Evolutionary conservation across 1,140 invertebrate species (phyloP).

Genomic region (Paraescarpia echinospica): DNA sequence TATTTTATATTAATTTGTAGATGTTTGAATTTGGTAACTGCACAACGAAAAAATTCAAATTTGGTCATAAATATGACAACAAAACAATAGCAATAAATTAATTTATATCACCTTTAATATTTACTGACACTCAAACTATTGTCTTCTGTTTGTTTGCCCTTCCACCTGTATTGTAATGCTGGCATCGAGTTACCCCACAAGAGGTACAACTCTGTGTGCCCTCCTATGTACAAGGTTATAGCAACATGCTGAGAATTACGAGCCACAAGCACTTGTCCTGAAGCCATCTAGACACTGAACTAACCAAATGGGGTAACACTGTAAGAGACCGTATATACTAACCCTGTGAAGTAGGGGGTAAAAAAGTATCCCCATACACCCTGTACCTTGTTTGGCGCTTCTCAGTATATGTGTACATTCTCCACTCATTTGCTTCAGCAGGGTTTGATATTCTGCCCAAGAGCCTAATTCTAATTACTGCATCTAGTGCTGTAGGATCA

Average conservation of each 20-base stretch:
- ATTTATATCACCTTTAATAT: no score
- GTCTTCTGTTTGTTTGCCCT: neutral
- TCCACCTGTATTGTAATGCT: neutral
- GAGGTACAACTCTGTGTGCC: neutral
- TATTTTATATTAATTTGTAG: neutral
- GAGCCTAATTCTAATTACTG: neutral
- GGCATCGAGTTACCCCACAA: neutral
- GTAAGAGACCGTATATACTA: neutral
- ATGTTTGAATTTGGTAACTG: no score
- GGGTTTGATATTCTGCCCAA: neutral
- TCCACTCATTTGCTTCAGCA: neutral
- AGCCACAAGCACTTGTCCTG: neutral
- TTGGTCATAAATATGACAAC: neutral
- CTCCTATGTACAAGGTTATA: neutral
- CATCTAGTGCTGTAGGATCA: no score
- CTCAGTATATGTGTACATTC: neutral
- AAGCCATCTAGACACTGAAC: neutral
- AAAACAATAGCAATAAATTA: neutral
- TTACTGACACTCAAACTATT: neutral
- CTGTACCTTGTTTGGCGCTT: neutral
- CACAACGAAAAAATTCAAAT: no score
- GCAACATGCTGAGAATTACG: neutral
- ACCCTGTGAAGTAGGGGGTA: neutral
- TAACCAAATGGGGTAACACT: neutral
- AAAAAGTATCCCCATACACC: neutral